Evolutionary conservation across 2,113 vertebrate genomes (phyloP).

Genomic region (Morone saxatilis): DNA sequence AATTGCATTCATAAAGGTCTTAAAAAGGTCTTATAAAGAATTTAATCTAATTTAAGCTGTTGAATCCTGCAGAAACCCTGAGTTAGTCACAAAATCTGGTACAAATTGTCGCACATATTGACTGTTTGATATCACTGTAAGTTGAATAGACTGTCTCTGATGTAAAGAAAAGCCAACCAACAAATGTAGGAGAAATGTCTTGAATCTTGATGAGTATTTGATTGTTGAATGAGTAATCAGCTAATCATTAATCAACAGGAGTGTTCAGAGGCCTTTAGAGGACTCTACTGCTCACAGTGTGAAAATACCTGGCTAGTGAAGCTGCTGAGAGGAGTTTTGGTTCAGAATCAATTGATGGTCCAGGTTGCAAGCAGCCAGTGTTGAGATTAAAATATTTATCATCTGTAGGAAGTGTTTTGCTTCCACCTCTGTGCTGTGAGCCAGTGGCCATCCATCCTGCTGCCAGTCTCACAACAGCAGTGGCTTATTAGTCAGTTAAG

Average conservation of each 20-base stretch:
- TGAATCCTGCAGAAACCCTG: too few relatives aligned
- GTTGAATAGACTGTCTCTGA: too few relatives aligned
- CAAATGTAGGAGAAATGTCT: neutral
- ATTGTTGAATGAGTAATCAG: neutral
- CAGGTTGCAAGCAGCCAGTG: neutral
- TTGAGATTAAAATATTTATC: constrained; percentile 55
- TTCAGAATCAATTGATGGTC: neutral
- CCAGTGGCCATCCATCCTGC: constrained; percentile 45
- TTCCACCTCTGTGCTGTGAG: constrained; percentile 25
- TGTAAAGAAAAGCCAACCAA: neutral
- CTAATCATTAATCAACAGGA: neutral
- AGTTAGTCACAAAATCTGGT: too few relatives aligned
- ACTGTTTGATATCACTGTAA: too few relatives aligned
- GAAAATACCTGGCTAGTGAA: neutral
- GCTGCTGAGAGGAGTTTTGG: neutral
- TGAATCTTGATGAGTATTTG: neutral
- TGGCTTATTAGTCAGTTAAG: constrained; percentile 38
- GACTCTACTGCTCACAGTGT: neutral
- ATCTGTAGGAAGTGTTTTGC: constrained; percentile 49
- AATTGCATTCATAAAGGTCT: too few relatives aligned
- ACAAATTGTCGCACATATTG: neutral
- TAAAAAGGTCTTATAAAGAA: too few relatives aligned
- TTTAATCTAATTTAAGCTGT: too few relatives aligned
- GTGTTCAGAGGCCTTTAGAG: neutral
- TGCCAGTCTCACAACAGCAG: constrained; percentile 17